Conservation (phyloP, 2,113 vertebrate genomes). For the Passer montanus region DNA sequence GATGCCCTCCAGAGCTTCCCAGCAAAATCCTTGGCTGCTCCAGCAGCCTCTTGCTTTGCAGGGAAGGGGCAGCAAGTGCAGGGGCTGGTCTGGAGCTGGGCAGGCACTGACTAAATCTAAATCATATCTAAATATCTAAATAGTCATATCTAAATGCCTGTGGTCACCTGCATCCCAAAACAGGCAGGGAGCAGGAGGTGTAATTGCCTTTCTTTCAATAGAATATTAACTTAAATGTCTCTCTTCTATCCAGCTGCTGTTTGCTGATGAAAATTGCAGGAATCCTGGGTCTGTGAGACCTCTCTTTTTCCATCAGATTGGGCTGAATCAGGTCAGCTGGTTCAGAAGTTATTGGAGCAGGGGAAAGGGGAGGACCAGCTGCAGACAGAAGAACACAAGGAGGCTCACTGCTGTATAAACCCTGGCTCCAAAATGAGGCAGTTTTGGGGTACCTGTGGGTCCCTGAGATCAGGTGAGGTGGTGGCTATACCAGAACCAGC, state of each 20-base stretch:
- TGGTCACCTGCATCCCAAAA: constrained; percentile 1
- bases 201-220: background rate
- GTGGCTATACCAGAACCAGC: fast-evolving
- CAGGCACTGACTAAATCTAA: background rate
- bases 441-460: background rate
- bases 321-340: background rate
- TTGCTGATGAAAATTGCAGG: background rate
- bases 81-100: background rate
- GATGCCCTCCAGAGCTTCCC: background rate
- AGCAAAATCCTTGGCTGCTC: background rate
- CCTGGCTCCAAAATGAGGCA: background rate
- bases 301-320: background rate
- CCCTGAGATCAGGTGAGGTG: background rate
- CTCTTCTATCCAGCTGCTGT: background rate
- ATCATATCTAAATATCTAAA: no score
- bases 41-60: background rate
- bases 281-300: background rate
- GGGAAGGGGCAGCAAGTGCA: background rate
- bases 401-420: background rate
- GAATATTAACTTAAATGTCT: constrained; percentile 20
- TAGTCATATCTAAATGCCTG: background rate
- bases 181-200: constrained; percentile 2
- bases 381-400: background rate
- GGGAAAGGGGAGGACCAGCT: fast-evolving
- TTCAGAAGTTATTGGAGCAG: background rate